phyloP scores from a whole-genome alignment of 2,113 vertebrate species.

The Nyctereutes procyonoides region DNA sequence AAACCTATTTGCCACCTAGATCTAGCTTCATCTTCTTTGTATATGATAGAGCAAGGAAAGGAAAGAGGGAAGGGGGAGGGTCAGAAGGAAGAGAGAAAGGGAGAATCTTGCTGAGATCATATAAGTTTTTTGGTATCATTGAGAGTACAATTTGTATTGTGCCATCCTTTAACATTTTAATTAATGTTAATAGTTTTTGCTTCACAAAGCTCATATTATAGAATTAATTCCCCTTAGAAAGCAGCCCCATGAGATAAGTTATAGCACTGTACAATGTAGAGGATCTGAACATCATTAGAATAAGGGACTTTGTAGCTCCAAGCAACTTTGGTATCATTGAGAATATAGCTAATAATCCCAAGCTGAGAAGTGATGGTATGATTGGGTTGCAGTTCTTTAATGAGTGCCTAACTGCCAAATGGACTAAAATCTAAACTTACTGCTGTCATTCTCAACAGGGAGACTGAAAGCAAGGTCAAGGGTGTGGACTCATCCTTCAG shows the following conservation, averaged over 20 bases:
- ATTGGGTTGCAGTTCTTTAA: not conserved
- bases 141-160: not conserved
- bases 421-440: conserved; percentile 40
- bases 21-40: not conserved
- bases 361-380: not conserved
- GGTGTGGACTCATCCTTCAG: conserved; percentile 18
- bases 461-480: conserved; percentile 50
- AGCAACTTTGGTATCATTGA: conserved; percentile 5
- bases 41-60: not conserved
- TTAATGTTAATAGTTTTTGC: conserved; percentile 10
- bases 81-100: not conserved
- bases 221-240: conserved; percentile 38
- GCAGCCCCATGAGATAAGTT: not conserved
- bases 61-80: not conserved
- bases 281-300: not conserved
- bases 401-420: not conserved
- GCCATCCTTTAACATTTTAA: not conserved
- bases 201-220: not conserved
- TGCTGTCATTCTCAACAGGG: not conserved
- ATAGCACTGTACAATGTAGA: not conserved
- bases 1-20: not conserved
- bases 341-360: not conserved
- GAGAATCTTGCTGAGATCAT: not conserved
- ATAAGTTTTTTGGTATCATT: not conserved
- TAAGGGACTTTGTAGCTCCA: not conserved